Conservation (phyloP, 2,113 vertebrate species). For the Cololabis saira region DNA sequence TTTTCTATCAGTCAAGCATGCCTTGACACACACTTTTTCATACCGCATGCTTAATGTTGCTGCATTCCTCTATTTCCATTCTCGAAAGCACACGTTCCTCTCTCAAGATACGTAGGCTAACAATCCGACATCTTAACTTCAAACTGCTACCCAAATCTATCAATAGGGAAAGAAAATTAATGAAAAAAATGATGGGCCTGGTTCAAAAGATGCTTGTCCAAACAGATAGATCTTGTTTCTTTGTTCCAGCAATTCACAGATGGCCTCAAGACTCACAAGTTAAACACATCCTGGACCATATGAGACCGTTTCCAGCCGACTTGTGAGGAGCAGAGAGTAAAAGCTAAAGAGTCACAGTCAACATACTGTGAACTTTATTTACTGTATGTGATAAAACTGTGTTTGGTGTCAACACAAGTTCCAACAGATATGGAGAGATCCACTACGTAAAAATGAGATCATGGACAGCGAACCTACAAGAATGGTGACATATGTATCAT, state of each 20-base stretch:
- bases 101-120: constrained; percentile 4
- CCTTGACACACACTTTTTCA: constrained; percentile 50
- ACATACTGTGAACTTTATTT: not conserved
- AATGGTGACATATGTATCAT: not conserved
- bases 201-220: constrained; percentile 35
- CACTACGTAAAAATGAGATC: not conserved
- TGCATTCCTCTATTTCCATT: constrained; percentile 12
- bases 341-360: constrained; percentile 7
- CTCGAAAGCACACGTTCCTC: constrained; percentile 17
- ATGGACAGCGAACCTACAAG: not conserved
- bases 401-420: not conserved
- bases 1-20: constrained; percentile 56
- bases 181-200: constrained; percentile 15
- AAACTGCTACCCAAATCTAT: constrained; percentile 16
- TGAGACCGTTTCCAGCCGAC: constrained; percentile 39
- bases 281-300: constrained; percentile 60
- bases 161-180: constrained; percentile 39
- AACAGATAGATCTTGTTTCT: constrained; percentile 49
- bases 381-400: not conserved
- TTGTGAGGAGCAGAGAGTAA: constrained; percentile 7
- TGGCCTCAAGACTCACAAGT: constrained; percentile 59
- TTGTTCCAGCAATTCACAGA: constrained; percentile 60
- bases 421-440: not conserved
- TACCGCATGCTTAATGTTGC: constrained; percentile 12
- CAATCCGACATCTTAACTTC: constrained; percentile 21